Conservation (phyloP, 2,888 invertebrate species). For the Pasiphila rectangulata region DNA sequence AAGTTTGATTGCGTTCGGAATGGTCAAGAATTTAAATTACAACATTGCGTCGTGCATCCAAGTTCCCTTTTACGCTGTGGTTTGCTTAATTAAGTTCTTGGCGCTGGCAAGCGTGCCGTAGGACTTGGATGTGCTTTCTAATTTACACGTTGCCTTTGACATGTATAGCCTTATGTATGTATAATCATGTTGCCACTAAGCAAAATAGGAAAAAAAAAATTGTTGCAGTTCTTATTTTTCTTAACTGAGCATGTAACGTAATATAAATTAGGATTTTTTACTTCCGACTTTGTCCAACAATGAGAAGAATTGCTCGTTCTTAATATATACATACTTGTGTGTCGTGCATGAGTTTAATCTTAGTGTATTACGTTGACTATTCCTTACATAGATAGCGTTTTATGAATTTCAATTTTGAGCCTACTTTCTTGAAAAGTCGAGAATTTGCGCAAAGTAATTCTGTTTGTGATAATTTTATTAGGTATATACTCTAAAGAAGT, state of each 20-base stretch:
- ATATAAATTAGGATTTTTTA: too few relatives aligned
- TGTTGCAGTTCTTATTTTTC: neutral
- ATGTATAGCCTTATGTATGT: neutral
- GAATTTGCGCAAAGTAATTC: conserved; percentile 8
- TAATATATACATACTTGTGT: too few relatives aligned
- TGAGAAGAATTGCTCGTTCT: too few relatives aligned
- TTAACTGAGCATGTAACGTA: too few relatives aligned
- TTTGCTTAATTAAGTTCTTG: conserved; percentile 29
- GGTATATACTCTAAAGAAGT: too few relatives aligned
- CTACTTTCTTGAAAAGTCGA: neutral
- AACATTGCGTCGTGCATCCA: conserved; percentile 27
- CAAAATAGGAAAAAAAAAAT: too few relatives aligned
- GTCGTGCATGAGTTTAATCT: neutral
- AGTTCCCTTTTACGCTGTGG: conserved; percentile 22
- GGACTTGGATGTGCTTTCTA: conserved; percentile 8
- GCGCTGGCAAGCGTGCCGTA: conserved; percentile 6
- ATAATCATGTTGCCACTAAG: too few relatives aligned
- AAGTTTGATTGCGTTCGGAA: conserved; percentile 61
- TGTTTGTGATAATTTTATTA: conserved; percentile 5
- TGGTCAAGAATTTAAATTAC: conserved; percentile 56
- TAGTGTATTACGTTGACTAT: neutral
- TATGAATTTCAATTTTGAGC: neutral
- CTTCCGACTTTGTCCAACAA: too few relatives aligned
- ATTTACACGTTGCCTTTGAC: conserved; percentile 11
- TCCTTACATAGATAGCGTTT: neutral